A percentile compares a stretch with the other conserved stretches of the same genome.
Evolutionary conservation across 2,888 invertebrate species (phyloP).

Genomic region (Pyrrhosoma nymphula): DNA sequence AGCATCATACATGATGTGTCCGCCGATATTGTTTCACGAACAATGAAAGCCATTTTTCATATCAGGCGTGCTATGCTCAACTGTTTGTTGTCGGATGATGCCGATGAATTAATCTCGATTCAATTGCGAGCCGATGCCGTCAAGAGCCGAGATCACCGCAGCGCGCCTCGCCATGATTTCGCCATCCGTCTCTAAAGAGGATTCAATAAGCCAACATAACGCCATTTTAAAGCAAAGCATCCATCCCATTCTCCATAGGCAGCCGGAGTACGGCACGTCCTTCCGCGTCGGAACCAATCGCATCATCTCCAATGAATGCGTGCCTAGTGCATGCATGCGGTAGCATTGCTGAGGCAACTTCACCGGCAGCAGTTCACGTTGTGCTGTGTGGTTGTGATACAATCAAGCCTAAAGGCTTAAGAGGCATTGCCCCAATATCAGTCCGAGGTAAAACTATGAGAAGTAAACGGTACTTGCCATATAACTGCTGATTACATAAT

Average conservation of each 20-base stretch:
- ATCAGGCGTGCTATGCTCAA: not conserved
- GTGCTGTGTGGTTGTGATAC: not conserved
- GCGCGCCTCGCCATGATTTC: constrained; percentile 7
- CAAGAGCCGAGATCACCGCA: not conserved
- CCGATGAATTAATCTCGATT: constrained; percentile 45
- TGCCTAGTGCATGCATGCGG: not conserved
- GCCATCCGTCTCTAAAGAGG: constrained; percentile 37
- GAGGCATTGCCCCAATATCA: not conserved
- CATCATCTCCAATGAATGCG: constrained; percentile 41
- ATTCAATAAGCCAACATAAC: constrained; percentile 51
- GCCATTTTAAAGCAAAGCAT: constrained; percentile 48
- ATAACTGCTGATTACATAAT: too few relatives aligned
- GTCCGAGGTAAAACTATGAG: not conserved
- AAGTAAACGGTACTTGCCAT: too few relatives aligned
- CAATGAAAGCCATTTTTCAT: not conserved
- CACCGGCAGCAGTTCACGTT: not conserved
- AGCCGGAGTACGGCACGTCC: not conserved
- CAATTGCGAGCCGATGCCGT: not conserved
- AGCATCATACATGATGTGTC: not conserved
- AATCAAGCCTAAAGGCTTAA: not conserved
- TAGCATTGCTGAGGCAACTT: not conserved
- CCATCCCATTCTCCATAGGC: constrained; percentile 1
- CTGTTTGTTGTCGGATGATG: not conserved
- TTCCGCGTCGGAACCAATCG: constrained; percentile 47
- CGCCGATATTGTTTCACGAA: not conserved